These are phyloP conservation scores for Chloroceryle amazona DNA, from an alignment of 2,797 vertebrate genomes.

Conservation along the genomic window DNA sequence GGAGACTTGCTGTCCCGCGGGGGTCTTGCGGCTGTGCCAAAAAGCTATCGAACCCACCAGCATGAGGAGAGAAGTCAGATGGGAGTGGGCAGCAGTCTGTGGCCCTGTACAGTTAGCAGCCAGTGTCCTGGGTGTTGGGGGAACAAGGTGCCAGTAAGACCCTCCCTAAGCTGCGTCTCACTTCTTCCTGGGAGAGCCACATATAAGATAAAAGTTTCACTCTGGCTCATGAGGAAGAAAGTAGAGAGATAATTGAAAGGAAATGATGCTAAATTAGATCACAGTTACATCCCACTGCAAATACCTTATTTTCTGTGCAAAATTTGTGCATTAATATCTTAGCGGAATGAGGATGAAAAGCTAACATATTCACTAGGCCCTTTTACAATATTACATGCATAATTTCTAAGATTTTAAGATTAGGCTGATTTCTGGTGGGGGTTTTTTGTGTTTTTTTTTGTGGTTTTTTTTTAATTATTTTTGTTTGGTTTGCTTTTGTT, in stretches of 20 bases:
- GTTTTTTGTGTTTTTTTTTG: no score
- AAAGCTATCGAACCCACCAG: background rate
- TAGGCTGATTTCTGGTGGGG: background rate
- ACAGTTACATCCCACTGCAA: background rate
- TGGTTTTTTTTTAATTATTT: no score
- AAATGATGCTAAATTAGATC: background rate
- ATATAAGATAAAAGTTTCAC: background rate
- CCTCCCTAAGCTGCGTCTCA: rapidly evolving
- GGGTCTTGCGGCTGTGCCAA: background rate
- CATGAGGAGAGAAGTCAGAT: rapidly evolving
- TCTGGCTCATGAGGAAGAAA: background rate
- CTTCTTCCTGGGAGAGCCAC: background rate
- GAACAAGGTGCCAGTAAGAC: background rate
- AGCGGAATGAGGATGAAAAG: background rate
- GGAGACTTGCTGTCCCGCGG: rapidly evolving
- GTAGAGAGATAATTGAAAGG: background rate
- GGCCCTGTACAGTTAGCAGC: background rate
- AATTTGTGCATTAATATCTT: background rate
- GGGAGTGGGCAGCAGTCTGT: background rate
- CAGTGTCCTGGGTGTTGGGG: background rate
- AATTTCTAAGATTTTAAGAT: slow-evolving; percentile 44
- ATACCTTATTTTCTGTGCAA: background rate
- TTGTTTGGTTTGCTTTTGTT: no score
- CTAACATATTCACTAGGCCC: background rate
- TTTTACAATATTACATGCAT: slow-evolving; percentile 26